phyloP scores from a whole-genome alignment of 2,113 vertebrate genomes.

The Lophochroa leadbeateri region DNA sequence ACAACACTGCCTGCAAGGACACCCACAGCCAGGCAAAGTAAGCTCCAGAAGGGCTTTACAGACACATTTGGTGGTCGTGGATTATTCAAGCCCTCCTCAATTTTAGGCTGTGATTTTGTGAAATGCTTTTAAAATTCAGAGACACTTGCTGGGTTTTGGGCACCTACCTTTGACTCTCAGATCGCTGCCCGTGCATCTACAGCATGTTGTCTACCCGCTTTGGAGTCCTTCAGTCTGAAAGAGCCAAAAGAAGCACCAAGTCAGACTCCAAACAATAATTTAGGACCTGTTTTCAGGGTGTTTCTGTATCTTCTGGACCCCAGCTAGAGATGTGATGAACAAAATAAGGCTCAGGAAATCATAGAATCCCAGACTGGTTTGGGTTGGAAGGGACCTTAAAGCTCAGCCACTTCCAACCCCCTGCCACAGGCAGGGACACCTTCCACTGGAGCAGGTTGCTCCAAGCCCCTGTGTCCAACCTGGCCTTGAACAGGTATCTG shows the following conservation, averaged over 20 bases:
- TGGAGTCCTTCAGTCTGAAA: neutral
- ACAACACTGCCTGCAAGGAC: neutral
- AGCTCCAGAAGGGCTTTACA: neutral
- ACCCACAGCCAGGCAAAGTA: neutral
- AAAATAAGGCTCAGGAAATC: neutral
- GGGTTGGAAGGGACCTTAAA: neutral
- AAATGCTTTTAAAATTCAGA: neutral
- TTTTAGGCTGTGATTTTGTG: neutral
- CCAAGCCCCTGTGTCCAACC: neutral
- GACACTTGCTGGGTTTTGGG: neutral
- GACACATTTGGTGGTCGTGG: neutral
- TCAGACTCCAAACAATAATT: neutral
- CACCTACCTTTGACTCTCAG: neutral
- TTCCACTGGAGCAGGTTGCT: neutral
- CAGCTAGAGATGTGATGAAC: neutral
- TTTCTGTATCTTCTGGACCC: neutral
- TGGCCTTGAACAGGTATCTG: neutral
- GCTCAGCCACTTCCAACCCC: neutral
- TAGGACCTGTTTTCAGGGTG: neutral
- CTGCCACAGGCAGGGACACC: neutral
- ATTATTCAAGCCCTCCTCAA: neutral
- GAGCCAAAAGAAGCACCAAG: neutral
- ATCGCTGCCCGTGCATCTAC: neutral
- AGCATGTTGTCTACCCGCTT: rapidly evolving
- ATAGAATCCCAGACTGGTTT: neutral